Evolutionary conservation across 2,888 invertebrate genomes (phyloP).

Genomic region (Mesorhabditis spiculigera): DNA sequence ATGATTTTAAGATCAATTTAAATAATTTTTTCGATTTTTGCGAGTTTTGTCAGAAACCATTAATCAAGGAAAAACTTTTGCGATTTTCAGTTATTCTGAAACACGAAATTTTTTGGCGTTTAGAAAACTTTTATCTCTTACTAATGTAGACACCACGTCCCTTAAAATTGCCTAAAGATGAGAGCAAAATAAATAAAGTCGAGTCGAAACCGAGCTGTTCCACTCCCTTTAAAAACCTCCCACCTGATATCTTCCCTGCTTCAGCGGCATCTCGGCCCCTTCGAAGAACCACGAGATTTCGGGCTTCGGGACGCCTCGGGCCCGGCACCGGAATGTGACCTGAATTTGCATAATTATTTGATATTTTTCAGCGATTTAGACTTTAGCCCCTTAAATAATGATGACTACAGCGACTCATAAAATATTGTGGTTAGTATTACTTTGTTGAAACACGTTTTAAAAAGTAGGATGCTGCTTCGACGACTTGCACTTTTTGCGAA

Average conservation of each 20-base stretch:
- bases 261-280: conserved; percentile 58
- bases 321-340: conserved; percentile 78
- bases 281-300: conserved; percentile 84
- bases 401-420: background rate
- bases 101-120: background rate
- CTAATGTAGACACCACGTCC: too few species aligned
- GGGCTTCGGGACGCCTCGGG: conserved; percentile 78
- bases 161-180: too few species aligned
- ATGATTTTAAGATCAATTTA: too few species aligned
- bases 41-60: too few species aligned
- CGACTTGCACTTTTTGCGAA: too few species aligned
- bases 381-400: background rate
- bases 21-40: too few species aligned
- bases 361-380: too few species aligned
- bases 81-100: background rate
- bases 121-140: too few species aligned
- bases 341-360: conserved; percentile 9
- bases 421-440: too few species aligned
- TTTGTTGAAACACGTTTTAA: too few species aligned
- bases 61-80: too few species aligned
- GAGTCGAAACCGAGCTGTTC: background rate
- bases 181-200: background rate
- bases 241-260: conserved; percentile 59
- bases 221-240: background rate
- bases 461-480: too few species aligned